These are phyloP conservation scores for Zaprionus gabonicus DNA, from an alignment of 1,140 invertebrate species.

Conservation along the genomic window DNA sequence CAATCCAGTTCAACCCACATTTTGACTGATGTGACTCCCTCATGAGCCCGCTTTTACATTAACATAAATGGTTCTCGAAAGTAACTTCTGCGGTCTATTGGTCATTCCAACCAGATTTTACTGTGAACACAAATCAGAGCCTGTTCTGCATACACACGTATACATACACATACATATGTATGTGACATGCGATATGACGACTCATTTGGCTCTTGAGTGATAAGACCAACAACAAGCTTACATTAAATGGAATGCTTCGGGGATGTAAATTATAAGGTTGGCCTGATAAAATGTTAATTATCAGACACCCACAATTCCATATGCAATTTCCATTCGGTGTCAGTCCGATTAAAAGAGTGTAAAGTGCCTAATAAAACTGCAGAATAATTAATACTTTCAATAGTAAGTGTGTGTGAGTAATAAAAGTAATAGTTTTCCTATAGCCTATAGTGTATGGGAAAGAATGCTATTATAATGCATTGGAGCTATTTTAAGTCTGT, in stretches of 20 bases:
- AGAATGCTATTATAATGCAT: neutral
- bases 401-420: neutral
- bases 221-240: constrained; percentile 4
- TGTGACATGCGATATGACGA: neutral
- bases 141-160: neutral
- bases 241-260: neutral
- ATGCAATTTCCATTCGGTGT: constrained; percentile 23
- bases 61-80: neutral
- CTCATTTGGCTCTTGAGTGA: constrained; percentile 6
- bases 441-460: neutral
- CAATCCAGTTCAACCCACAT: neutral
- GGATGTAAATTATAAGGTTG: constrained; percentile 6
- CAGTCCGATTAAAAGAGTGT: constrained; percentile 8
- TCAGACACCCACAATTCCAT: constrained; percentile 15
- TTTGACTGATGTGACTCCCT: neutral
- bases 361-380: neutral
- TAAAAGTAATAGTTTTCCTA: neutral
- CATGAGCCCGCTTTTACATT: neutral
- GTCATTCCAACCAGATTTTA: neutral
- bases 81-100: neutral
- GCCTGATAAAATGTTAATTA: neutral
- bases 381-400: neutral
- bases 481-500: neutral
- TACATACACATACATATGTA: neutral
- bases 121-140: neutral